These are phyloP conservation scores for Pomacea canaliculata DNA, from an alignment of 2,888 invertebrate genomes.

Conservation along the genomic window DNA sequence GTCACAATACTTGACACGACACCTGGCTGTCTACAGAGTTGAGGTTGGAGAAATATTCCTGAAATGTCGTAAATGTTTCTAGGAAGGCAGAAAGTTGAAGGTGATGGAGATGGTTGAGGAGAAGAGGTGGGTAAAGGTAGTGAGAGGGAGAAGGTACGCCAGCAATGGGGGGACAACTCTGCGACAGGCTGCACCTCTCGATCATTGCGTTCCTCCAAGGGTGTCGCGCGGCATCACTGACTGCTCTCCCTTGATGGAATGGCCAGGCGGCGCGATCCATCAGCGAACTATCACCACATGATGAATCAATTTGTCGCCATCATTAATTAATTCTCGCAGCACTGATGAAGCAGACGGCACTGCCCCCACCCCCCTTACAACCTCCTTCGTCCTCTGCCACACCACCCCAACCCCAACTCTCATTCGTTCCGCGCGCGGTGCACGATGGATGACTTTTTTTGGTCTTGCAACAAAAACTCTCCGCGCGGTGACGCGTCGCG, in stretches of 20 bases:
- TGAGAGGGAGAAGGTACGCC: background rate
- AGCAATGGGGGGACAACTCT: background rate
- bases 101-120: too few species aligned
- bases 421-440: background rate
- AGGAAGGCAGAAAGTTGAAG: too few species aligned
- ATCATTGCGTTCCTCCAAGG: too few species aligned
- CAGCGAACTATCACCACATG: background rate
- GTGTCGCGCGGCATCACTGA: background rate
- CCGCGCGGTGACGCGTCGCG: background rate
- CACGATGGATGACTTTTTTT: background rate
- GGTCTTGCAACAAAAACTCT: background rate
- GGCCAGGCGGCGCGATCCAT: background rate
- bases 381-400: background rate
- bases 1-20: too few species aligned
- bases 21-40: too few species aligned
- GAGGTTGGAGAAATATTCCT: too few species aligned
- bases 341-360: background rate
- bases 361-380: background rate
- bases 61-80: too few species aligned
- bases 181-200: too few species aligned
- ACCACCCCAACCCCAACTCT: background rate
- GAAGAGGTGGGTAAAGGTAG: too few species aligned
- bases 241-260: background rate
- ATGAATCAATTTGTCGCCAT: slow-evolving; percentile 17
- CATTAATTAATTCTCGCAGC: slow-evolving; percentile 11